Evolutionary conservation across 2,797 vertebrate genomes (phyloP), one percentile per base, ranked within the genome.

Genomic region (Halcyon chelicuti): DNA sequence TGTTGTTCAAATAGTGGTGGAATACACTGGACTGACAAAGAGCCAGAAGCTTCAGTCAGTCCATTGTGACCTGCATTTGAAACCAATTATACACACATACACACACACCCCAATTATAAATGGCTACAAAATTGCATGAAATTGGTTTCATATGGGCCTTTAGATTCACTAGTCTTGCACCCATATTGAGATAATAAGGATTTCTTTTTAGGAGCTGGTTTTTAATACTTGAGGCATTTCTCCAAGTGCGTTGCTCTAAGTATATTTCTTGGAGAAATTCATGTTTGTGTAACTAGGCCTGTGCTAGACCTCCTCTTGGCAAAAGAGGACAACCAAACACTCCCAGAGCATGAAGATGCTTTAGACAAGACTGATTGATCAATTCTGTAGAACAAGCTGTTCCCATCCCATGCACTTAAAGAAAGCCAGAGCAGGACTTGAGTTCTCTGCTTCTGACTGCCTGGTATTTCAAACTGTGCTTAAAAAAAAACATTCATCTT

Each of bases 181-280:
- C 90, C 96, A 97, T 88, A 91, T 96, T 97, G 94, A 97, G 97
- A 97, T 97, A 95, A 97, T 97, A 96, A 97, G 97, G 88, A 92
- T 95, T 95, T 96, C 95, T 95, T 97, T 96, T 94, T 97, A 95
- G 94, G 85, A 93, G 78, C 52, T 92, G 86, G 15, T 46, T 95
- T 96, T 86, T 94, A 96, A 92, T 94, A 93, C 88, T 90, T 73
- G 80, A 97, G 95, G 93, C 95, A 78, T 86, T 97, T 96, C 95
- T 97, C 96, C 97, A 97, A 97, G 76, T 94, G 90, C 42, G 15
- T 97, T 97, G 62, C 73, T 96, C 23, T 83, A 94, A 72, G 72
- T 91, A 86, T 97, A 52, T 97, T 95, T 95, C 91, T 96, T 95
- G 88, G 86, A 97, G 91, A 94, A 95, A 92, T 87, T 87, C 71